Conservation (phyloP, 23 tunicate genomes). For the Trididemnum clinides region DNA sequence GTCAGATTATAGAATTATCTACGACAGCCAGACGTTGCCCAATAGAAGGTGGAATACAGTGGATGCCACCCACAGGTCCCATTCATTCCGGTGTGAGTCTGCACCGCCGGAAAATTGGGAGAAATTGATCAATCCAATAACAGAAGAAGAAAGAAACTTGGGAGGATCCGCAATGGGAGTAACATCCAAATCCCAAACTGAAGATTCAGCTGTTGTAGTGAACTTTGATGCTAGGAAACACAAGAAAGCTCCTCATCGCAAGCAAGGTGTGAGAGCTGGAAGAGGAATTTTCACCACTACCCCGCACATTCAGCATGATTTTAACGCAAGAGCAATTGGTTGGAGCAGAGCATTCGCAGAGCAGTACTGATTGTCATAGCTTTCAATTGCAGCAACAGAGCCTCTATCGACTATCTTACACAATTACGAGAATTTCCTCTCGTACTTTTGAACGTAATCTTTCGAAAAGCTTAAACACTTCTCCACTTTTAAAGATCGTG, state of each 20-base stretch:
- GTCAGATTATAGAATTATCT: constrained; percentile 13
- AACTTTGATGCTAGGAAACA: constrained; percentile 74
- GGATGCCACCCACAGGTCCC: background rate
- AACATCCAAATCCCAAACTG: background rate
- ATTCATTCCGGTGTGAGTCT: constrained; percentile 33
- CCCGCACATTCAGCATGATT: constrained; percentile 59
- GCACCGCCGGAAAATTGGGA: constrained; percentile 13
- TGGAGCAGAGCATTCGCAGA: constrained; percentile 61
- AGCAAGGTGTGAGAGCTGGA: constrained; percentile 42
- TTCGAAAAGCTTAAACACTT: too few species aligned
- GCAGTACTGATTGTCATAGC: background rate
- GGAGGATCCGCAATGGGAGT: background rate
- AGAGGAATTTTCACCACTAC: constrained; percentile 24
- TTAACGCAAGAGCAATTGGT: constrained; percentile 84
- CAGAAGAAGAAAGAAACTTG: background rate
- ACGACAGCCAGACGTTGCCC: background rate
- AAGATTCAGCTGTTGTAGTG: background rate
- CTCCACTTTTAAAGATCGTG: too few species aligned
- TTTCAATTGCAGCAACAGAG: too few species aligned
- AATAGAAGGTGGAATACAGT: constrained; percentile 9
- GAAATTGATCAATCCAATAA: background rate
- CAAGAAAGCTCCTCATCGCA: constrained; percentile 58
- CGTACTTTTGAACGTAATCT: too few species aligned
- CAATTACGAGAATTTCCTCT: too few species aligned
- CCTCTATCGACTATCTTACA: too few species aligned